Evolutionary conservation across 2,797 vertebrate genomes (phyloP), one percentile per base, ranked within the genome.

Genomic region (Microctenopoma lineatum): DNA sequence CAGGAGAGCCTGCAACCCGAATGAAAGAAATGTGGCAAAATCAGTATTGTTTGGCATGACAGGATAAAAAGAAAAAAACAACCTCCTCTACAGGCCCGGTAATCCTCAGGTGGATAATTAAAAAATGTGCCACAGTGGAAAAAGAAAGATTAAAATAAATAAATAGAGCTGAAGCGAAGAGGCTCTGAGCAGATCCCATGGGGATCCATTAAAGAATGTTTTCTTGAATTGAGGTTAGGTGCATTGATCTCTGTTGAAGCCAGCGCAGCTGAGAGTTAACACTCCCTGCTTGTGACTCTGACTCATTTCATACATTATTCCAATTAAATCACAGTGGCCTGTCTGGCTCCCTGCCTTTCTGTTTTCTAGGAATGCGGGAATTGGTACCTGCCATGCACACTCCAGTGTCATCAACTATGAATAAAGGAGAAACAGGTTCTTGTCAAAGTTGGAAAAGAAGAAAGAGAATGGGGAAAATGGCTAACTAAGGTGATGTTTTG

Each of bases 201-300:
- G 92, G 94, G 89, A 93, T 92, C 92, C 92, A 94, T 95, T 94
- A 95, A 93, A 93, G 90, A 91, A 94, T 94, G 93, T 94, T 94
- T 94, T 93, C 92, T 92, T 93, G 92, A 93, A 93, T 92, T 91
- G 93, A 93, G 94, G 94, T 95, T 93, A 94, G 92, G 92, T 90
- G 92, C 93, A 95, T 94, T 94, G 94, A 95, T 95, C 94, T 95
- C 91, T 93, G 93, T 92, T 91, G 87, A 93, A 90, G 86, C 88
- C 86, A 88, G 87, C 84, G 85, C 89, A 89, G 91, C 91, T 84
- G 89, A 91, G 92, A 94, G 89, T 92, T 93, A 92, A 90, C 89
- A 85, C 92, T 93, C 88, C 84, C 80, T 77, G 85, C 85, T 87
- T 92, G 91, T 70, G 80, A 90, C 88, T 88, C 83, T 89, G 89